Percentiles rank a stretch among this genome's conserved stretches.
Evolutionary conservation across 37 sponge, comb jelly and placozoan genomes (phyloP).

Genomic region (Lycopodina hypogea): DNA sequence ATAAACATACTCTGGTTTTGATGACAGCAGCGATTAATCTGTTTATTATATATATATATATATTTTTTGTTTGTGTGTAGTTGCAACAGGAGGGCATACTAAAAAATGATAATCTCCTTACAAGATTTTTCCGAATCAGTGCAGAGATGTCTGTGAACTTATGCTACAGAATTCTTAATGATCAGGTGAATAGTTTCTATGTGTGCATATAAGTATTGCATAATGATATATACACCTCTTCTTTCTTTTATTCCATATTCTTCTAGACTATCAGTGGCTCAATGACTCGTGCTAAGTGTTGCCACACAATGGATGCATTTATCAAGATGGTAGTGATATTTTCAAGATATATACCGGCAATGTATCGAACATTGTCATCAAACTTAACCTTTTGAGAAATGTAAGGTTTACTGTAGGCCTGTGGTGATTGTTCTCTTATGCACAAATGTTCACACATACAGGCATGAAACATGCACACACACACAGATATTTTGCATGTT

Average conservation of each 20-base stretch:
- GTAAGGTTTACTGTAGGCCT: conserved; percentile 20
- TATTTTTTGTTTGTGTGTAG: conserved; percentile 33
- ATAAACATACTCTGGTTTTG: neutral
- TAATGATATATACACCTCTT: neutral
- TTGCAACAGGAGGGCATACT: conserved; percentile 95
- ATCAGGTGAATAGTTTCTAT: conserved; percentile 34
- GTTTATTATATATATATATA: no score
- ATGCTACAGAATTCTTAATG: conserved; percentile 88
- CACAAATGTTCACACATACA: neutral
- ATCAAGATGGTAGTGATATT: conserved; percentile 93
- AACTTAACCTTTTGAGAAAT: conserved; percentile 93
- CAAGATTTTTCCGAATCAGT: conserved; percentile 92
- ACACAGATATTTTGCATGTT: no score
- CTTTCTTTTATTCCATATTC: neutral
- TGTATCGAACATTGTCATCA: conserved; percentile 72
- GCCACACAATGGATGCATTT: conserved; percentile 99
- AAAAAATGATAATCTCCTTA: conserved; percentile 89
- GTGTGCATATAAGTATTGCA: neutral
- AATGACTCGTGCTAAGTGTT: conserved; percentile 92
- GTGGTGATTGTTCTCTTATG: neutral
- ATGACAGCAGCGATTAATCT: neutral
- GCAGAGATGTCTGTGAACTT: conserved; percentile 96
- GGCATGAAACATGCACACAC: neutral
- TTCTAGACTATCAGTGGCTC: conserved; percentile 55
- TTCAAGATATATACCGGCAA: conserved; percentile 88